A percentile compares a stretch with the other conserved stretches of the same genome.
phyloP scores from a whole-genome alignment of 2,888 invertebrate species.

The Nomada flava region DNA sequence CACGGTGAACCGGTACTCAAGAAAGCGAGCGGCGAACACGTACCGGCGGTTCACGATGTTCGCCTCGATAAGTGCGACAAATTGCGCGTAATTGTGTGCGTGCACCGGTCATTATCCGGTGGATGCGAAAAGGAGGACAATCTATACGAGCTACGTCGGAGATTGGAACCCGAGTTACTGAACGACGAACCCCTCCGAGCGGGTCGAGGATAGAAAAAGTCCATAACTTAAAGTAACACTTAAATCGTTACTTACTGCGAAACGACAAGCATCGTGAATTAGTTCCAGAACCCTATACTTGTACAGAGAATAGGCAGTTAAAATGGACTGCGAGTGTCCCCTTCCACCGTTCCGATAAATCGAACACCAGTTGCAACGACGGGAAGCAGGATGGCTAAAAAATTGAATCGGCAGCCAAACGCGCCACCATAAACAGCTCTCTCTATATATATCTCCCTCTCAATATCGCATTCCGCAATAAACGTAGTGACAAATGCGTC shows the following conservation, averaged over 20 bases:
- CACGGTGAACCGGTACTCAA: conserved; percentile 43
- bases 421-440: conserved; percentile 25
- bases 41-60: conserved; percentile 53
- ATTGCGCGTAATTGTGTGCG: conserved; percentile 68
- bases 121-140: conserved; percentile 57
- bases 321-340: conserved; percentile 1
- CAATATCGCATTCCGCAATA: conserved; percentile 65
- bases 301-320: not conserved
- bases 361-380: conserved; percentile 32
- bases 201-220: not conserved
- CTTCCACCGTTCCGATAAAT: not conserved
- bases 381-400: conserved; percentile 44
- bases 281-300: not conserved
- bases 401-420: conserved; percentile 39
- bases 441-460: conserved; percentile 39
- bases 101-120: conserved; percentile 53
- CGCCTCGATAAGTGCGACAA: conserved; percentile 68
- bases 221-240: not conserved
- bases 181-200: not conserved
- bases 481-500: conserved; percentile 69
- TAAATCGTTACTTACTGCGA: not conserved
- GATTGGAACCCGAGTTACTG: not conserved
- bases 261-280: not conserved
- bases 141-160: conserved; percentile 2
- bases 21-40: conserved; percentile 56